A percentile compares a stretch with the other conserved stretches of the same genome.
phyloP scores from a whole-genome alignment of 2,888 invertebrate species.

The Chaetoderma sp. region DNA sequence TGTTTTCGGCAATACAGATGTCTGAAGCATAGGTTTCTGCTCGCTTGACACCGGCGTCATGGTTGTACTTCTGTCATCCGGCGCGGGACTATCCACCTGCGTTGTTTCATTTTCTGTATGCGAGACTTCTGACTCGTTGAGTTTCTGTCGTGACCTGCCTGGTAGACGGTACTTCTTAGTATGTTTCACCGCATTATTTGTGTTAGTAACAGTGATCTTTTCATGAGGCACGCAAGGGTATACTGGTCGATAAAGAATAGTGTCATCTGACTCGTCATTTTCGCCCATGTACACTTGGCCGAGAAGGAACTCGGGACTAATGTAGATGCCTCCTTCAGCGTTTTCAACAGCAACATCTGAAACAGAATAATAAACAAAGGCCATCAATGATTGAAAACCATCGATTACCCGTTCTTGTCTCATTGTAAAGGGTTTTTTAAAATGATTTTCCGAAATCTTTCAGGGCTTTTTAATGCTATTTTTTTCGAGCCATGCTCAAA shows the following conservation, averaged over 20 bases:
- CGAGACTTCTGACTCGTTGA: too few species aligned
- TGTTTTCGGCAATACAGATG: too few species aligned
- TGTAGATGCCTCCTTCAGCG: slow-evolving; percentile 83
- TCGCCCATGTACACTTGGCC: slow-evolving; percentile 84
- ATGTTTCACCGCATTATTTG: not conserved
- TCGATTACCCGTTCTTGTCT: not conserved
- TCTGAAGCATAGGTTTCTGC: too few species aligned
- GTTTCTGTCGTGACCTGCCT: too few species aligned
- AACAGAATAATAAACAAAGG: slow-evolving; percentile 36
- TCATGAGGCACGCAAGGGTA: slow-evolving; percentile 65
- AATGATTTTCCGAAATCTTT: not conserved
- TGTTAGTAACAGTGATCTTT: slow-evolving; percentile 13
- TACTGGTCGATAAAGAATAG: slow-evolving; percentile 75
- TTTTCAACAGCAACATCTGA: slow-evolving; percentile 79
- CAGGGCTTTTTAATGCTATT: not conserved
- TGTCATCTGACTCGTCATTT: slow-evolving; percentile 71
- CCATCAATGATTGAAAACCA: too few species aligned
- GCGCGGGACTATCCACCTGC: too few species aligned
- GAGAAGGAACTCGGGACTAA: slow-evolving; percentile 82
- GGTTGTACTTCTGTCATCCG: too few species aligned
- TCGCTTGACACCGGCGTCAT: too few species aligned
- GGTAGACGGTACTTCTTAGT: too few species aligned
- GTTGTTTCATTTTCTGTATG: too few species aligned
- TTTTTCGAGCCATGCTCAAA: too few species aligned
- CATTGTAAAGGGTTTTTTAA: too few species aligned